Evolutionary conservation across 1,140 invertebrate species (phyloP).

Genomic region (Nomia melanderi): DNA sequence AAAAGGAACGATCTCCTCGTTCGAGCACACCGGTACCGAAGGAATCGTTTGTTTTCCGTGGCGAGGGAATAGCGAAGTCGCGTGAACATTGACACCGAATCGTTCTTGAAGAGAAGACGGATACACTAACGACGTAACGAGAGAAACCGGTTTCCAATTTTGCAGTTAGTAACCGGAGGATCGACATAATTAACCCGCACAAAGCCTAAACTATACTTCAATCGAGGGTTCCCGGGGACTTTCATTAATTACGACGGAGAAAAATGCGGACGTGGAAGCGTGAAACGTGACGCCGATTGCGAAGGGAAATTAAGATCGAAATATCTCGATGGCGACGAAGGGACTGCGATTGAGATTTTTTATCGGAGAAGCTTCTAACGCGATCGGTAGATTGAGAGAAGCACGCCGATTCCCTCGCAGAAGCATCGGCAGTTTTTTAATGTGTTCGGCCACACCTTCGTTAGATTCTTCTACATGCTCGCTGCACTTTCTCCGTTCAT

Average conservation of each 20-base stretch:
- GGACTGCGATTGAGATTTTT: no score
- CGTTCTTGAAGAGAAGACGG: conserved; percentile 23
- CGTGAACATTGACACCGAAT: conserved; percentile 13
- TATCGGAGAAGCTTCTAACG: no score
- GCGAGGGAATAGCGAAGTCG: conserved; percentile 6
- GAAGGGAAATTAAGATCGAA: no score
- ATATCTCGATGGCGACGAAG: background rate
- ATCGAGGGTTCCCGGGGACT: conserved; percentile 14
- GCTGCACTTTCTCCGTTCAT: conserved; percentile 63
- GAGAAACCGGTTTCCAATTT: conserved; percentile 53
- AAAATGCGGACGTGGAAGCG: background rate
- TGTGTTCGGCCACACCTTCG: conserved; percentile 39
- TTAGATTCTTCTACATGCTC: conserved; percentile 56
- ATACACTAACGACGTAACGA: conserved; percentile 40
- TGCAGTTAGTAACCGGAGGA: conserved; percentile 30
- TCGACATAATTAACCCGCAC: conserved; percentile 13
- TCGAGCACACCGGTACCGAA: background rate
- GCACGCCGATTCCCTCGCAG: conserved; percentile 15
- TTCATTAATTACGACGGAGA: conserved; percentile 16
- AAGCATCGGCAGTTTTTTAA: conserved; percentile 35
- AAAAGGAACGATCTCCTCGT: no score
- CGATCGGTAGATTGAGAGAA: background rate
- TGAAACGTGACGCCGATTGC: background rate
- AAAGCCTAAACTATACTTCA: conserved; percentile 28
- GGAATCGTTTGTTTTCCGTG: background rate